Conservation (phyloP, 35 echinoderm and acorn worm genomes). For the Lytechinus pictus region DNA sequence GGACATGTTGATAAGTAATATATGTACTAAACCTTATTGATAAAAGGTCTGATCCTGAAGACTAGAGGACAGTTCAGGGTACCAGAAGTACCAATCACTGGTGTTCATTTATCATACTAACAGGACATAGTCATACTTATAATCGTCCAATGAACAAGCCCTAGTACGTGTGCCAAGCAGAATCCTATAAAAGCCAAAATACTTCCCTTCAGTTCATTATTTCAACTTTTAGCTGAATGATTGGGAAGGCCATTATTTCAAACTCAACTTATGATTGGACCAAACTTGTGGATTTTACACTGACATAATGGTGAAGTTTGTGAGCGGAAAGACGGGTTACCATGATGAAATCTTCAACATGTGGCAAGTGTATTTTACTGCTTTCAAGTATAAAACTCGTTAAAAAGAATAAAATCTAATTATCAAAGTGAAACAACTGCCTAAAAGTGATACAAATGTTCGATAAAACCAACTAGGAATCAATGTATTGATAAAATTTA, state of each 20-base stretch:
- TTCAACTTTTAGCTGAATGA: not conserved
- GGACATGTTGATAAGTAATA: no score
- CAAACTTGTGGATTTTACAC: not conserved
- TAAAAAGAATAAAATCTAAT: no score
- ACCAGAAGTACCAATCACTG: not conserved
- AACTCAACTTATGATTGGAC: not conserved
- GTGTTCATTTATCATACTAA: not conserved
- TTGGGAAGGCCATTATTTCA: not conserved
- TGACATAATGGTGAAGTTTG: slow-evolving; percentile 14
- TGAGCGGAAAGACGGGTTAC: not conserved
- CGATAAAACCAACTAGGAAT: no score
- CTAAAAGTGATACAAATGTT: no score
- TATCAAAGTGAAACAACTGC: no score
- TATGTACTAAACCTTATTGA: not conserved
- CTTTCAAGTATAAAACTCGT: no score
- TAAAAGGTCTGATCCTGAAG: not conserved
- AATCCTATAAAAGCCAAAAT: not conserved
- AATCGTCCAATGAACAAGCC: not conserved
- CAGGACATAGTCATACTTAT: not conserved
- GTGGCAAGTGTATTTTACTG: slow-evolving; percentile 9
- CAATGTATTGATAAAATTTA: no score
- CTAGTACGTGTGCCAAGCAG: not conserved
- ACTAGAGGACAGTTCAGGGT: not conserved
- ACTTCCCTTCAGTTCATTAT: not conserved
- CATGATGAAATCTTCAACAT: slow-evolving; percentile 22